Conservation (phyloP, 2,113 vertebrate species). For the Heteronetta atricapilla region DNA sequence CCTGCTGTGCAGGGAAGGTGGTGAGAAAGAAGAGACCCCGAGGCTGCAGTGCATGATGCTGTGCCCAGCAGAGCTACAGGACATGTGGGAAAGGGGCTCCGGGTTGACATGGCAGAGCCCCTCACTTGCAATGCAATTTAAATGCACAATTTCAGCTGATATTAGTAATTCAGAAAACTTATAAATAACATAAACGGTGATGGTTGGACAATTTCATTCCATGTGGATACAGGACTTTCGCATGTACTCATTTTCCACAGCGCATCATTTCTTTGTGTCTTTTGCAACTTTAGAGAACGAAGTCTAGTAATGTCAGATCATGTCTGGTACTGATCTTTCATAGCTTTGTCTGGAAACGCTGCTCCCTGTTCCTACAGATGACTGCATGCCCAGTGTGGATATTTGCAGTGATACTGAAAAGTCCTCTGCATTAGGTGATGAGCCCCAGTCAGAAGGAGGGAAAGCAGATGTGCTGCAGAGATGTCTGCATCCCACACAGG, state of each 20-base stretch:
- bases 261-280: not conserved
- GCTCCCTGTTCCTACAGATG: not conserved
- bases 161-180: not conserved
- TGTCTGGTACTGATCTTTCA: not conserved
- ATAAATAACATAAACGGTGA: not conserved
- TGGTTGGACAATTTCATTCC: not conserved
- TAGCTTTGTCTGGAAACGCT: fast-evolving
- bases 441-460: not conserved
- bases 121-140: not conserved
- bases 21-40: not conserved
- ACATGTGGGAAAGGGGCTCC: not conserved
- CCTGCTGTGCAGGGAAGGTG: fast-evolving
- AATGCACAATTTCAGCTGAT: not conserved
- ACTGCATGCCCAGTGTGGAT: not conserved
- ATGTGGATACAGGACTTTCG: not conserved
- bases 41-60: fast-evolving
- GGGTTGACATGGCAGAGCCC: not conserved
- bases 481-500: not conserved
- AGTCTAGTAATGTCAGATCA: not conserved
- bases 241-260: not conserved
- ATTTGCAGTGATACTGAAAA: not conserved
- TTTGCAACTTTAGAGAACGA: not conserved
- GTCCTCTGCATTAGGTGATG: not conserved
- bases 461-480: not conserved
- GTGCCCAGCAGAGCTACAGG: not conserved